Base-by-base conservation (phyloP, 2,888 invertebrate species). In the Apocheima hispidaria region DNA sequence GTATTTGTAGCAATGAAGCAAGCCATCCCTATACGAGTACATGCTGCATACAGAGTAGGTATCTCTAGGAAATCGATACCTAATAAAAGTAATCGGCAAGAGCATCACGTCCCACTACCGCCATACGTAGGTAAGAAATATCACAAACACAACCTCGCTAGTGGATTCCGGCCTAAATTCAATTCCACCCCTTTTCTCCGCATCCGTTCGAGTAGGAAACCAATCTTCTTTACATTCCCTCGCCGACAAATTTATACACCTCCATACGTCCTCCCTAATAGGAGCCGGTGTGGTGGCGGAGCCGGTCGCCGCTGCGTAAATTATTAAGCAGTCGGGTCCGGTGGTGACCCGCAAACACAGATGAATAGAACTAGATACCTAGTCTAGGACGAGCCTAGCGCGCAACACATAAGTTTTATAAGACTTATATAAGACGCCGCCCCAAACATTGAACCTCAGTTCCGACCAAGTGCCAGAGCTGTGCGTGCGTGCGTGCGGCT, bases 171-270 rank as follows among this genome's bases (percentile, higher is more conserved):
- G 87, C 89, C 89, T 88, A 89, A 90, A 90, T 90, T 89, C 88
- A 88, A 90, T 91, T 90, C 84, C 87, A 87, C 88, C 88, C 88
- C 85, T 86, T 87, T 86, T 80, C 84, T 82, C 83, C 79, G 81
- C 78, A 71, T 82, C 83, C 86, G 81, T 81, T 83, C 85, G 82
- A 82, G 83, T 84, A 85, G 81, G 87, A 88, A 91, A 90, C 87
- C 90, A 90, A 91, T 90, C 89, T 90, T 88, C 90, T 89, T 89
- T 89, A 90, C 90, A 89, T 90, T 90, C 88, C 87, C 88, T 87
- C 81, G 89, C 83, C 88, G 89, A 90, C 88, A 88, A 91, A 90
- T 90, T 89, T 92, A 91, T 90, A 88, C 87, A 86, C 84, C 84
- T 86, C 87, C 86, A 85, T 87, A 87, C 86, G 84, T 88, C 84